Conservation (phyloP, 2,113 vertebrate genomes). For the Onychorhynchus coronatus region DNA sequence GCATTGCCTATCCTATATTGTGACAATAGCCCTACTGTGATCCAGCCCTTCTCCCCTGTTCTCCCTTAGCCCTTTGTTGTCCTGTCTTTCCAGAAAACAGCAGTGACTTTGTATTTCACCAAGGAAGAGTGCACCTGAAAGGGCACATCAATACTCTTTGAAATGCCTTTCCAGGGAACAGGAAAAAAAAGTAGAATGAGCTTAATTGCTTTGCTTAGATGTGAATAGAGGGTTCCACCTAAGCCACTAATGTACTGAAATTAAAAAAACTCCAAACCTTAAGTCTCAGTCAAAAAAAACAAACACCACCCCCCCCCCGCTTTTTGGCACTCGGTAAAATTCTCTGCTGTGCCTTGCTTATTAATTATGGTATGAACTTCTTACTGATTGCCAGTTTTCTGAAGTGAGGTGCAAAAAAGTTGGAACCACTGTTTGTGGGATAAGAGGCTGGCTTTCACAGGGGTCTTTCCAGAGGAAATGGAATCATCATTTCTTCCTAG, state of each 20-base stretch:
- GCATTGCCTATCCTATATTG: neutral
- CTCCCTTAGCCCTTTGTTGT: neutral
- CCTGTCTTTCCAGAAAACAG: neutral
- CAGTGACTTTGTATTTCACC: neutral
- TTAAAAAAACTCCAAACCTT: neutral
- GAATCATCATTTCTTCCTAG: neutral
- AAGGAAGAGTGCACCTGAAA: neutral
- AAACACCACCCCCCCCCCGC: accelerated
- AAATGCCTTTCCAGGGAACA: neutral
- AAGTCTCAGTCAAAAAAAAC: neutral
- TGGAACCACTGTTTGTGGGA: neutral
- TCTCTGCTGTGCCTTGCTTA: neutral
- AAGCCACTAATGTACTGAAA: neutral
- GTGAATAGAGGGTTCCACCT: neutral
- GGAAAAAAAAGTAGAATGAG: neutral
- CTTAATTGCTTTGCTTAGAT: neutral
- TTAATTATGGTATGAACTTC: neutral
- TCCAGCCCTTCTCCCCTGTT: neutral
- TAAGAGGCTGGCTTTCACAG: neutral
- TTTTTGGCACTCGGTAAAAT: neutral
- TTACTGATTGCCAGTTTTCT: neutral
- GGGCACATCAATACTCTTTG: neutral
- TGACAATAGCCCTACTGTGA: neutral
- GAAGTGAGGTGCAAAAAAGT: neutral
- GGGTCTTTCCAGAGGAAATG: neutral